Conservation (phyloP, 2,113 vertebrate species). For the Meles meles region DNA sequence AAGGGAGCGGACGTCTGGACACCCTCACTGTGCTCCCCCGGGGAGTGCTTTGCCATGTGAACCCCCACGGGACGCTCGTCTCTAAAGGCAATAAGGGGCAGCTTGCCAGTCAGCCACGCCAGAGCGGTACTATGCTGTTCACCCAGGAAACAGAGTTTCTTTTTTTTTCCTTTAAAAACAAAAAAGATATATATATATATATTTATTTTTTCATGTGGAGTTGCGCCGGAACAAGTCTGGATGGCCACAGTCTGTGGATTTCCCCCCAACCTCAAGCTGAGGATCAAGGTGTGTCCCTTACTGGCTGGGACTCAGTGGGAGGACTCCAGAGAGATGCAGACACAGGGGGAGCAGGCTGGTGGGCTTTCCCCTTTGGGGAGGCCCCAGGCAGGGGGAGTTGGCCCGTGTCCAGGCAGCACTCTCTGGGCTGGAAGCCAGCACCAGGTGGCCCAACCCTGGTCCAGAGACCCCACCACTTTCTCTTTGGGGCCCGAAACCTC, state of each 20-base stretch:
- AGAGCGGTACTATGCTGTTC: slow-evolving; percentile 28
- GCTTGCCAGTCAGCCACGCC: not conserved
- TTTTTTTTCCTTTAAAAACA: slow-evolving; percentile 62
- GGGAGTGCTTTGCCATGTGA: not conserved
- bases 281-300: not conserved
- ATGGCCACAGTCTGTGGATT: slow-evolving; percentile 57
- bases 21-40: not conserved
- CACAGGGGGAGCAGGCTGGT: not conserved
- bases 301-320: not conserved
- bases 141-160: slow-evolving; percentile 56
- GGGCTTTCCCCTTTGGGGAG: not conserved
- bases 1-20: not conserved
- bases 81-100: slow-evolving; percentile 68
- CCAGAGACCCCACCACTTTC: not conserved
- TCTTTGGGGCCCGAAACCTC: slow-evolving; percentile 23
- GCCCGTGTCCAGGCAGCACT: not conserved
- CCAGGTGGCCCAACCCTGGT: not conserved
- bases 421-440: not conserved
- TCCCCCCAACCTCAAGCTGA: slow-evolving; percentile 43
- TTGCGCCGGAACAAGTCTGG: slow-evolving; percentile 64
- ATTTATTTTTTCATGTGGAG: slow-evolving; percentile 78
- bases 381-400: not conserved
- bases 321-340: not conserved
- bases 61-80: not conserved
- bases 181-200: slow-evolving; percentile 68